Evolutionary conservation across 2,113 vertebrate genomes (phyloP).

Genomic region (Oncorhynchus masou): DNA sequence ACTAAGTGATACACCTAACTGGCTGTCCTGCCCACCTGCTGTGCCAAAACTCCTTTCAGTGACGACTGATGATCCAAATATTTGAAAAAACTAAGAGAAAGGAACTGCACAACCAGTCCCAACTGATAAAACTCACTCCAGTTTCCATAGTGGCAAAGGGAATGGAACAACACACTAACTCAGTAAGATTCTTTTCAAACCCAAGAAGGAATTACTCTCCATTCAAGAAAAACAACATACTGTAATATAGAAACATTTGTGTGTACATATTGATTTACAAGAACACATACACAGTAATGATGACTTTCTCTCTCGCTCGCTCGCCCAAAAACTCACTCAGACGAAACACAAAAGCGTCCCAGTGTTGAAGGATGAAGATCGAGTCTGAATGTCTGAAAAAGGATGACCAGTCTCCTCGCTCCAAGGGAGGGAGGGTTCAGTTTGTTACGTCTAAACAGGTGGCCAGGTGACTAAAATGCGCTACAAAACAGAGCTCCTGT

Average conservation of each 20-base stretch:
- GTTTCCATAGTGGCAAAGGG: conserved; percentile 1
- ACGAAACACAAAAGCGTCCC: conserved; percentile 33
- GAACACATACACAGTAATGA: conserved; percentile 17
- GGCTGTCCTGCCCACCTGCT: background rate
- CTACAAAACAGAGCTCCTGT: conserved; percentile 42
- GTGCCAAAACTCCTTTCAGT: background rate
- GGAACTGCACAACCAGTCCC: background rate
- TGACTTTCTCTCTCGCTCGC: too few species aligned
- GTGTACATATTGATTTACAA: conserved; percentile 20
- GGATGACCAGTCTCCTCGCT: background rate
- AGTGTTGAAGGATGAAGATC: conserved; percentile 14
- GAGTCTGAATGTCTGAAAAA: conserved; percentile 7
- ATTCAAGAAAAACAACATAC: conserved; percentile 7
- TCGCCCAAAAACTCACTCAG: background rate
- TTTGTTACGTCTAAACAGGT: conserved; percentile 2
- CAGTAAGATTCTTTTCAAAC: background rate
- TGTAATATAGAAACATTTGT: conserved; percentile 15
- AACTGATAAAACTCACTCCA: conserved; percentile 10
- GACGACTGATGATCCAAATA: background rate
- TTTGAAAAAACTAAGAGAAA: background rate
- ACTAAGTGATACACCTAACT: background rate
- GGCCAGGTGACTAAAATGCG: background rate
- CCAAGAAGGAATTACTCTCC: conserved; percentile 6
- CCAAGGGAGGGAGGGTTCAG: background rate
- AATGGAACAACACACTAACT: background rate